These are phyloP conservation scores for Lithophane semibrunnea DNA, from an alignment of 2,888 invertebrate genomes.

Conservation along the genomic window DNA sequence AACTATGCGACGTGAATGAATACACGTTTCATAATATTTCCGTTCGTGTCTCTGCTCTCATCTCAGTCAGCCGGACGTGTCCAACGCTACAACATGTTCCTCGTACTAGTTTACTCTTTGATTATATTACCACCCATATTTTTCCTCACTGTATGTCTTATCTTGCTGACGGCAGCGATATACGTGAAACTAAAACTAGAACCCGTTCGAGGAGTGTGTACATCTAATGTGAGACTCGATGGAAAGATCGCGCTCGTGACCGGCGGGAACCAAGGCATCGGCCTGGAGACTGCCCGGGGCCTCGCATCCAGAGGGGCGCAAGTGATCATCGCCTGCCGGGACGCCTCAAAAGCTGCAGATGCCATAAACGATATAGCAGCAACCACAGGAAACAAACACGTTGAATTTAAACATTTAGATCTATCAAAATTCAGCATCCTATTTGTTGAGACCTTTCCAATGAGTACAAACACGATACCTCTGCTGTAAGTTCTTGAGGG, in stretches of 20 bases:
- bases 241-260: constrained; percentile 94
- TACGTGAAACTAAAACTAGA: constrained; percentile 45
- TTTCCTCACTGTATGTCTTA: background rate
- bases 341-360: constrained; percentile 93
- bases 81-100: constrained; percentile 43
- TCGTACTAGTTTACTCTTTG: constrained; percentile 17
- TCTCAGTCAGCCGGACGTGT: constrained; percentile 9
- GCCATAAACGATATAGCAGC: constrained; percentile 92
- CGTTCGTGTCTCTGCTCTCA: too few relatives aligned
- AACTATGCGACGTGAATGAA: background rate
- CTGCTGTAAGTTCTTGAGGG: too few relatives aligned
- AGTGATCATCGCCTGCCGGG: constrained; percentile 93
- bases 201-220: constrained; percentile 73
- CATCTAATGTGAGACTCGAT: constrained; percentile 74
- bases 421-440: constrained; percentile 87
- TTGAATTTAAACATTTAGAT: constrained; percentile 90
- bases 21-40: background rate
- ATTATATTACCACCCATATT: constrained; percentile 2
- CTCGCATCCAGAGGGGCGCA: constrained; percentile 93
- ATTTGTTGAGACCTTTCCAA: too few relatives aligned
- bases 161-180: background rate
- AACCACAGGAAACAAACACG: constrained; percentile 92
- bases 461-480: too few relatives aligned
- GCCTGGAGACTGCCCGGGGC: constrained; percentile 93
- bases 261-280: constrained; percentile 96